These are phyloP conservation scores for Stictonetta naevosa DNA, from an alignment of 2,113 vertebrate genomes.

Conservation along the genomic window DNA sequence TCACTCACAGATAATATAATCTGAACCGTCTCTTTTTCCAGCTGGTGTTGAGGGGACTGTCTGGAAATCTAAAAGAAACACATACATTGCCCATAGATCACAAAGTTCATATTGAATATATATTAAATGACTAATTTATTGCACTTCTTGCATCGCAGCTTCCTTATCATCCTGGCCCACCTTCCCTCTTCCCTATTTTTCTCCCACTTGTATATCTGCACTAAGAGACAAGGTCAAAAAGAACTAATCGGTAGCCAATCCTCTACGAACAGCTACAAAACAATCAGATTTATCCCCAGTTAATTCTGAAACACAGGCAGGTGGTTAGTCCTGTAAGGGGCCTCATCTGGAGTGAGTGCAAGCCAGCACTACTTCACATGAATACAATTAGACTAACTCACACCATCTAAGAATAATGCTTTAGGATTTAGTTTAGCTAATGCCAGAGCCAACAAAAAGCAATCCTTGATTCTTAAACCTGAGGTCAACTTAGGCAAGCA, in stretches of 20 bases:
- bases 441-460: not conserved
- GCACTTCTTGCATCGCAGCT: not conserved
- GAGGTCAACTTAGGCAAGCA: conserved; percentile 37
- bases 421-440: conserved; percentile 34
- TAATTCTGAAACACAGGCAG: conserved; percentile 57
- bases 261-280: not conserved
- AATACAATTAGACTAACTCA: conserved; percentile 1
- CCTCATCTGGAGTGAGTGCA: not conserved
- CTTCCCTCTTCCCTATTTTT: not conserved
- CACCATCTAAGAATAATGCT: not conserved
- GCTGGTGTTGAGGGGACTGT: not conserved
- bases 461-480: conserved; percentile 12
- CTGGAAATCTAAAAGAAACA: conserved; percentile 4
- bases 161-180: not conserved
- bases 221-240: conserved; percentile 20
- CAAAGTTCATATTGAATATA: conserved; percentile 27
- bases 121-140: conserved; percentile 48
- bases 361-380: not conserved
- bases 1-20: not conserved
- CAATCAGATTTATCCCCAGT: conserved; percentile 28
- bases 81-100: not conserved
- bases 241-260: not conserved
- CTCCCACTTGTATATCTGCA: not conserved
- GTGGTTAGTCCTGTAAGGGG: conserved; percentile 12
- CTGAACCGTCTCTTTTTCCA: not conserved